These are phyloP conservation scores for Acanthosepion lycidas DNA, from an alignment of 2,888 invertebrate species.

Conservation along the genomic window DNA sequence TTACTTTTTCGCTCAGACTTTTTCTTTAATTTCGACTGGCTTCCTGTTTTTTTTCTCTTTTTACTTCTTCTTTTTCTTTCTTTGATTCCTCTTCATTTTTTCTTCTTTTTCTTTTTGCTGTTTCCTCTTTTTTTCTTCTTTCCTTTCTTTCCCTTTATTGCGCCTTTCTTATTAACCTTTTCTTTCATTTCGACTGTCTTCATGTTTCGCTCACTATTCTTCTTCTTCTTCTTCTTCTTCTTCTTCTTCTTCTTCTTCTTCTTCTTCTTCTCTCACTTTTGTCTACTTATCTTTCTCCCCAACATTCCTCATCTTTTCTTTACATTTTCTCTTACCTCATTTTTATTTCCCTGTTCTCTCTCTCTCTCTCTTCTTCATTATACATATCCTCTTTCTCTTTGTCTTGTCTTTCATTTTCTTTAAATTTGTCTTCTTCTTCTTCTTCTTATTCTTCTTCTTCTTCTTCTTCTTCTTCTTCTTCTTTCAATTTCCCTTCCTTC, in stretches of 20 bases:
- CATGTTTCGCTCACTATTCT: background rate
- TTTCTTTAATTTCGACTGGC: too few relatives aligned
- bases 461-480: background rate
- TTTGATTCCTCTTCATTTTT: background rate
- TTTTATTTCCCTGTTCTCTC: too few relatives aligned
- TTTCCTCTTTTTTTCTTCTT: too few relatives aligned
- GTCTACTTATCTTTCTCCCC: background rate
- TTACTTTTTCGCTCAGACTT: background rate
- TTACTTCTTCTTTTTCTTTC: background rate
- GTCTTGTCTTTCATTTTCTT: accelerated
- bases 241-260: background rate
- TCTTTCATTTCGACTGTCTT: background rate
- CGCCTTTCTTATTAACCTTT: background rate
- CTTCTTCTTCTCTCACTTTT: background rate
- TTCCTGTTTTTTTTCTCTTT: background rate
- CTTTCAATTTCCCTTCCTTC: background rate
- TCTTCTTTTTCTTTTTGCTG: too few relatives aligned
- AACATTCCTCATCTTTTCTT: too few relatives aligned
- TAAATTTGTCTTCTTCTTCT: background rate
- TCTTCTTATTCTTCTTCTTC: too few relatives aligned
- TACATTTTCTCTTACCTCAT: too few relatives aligned
- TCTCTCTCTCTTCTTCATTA: background rate
- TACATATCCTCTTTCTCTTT: background rate
- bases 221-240: background rate
- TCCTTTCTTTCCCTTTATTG: too few relatives aligned